phyloP scores from a whole-genome alignment of 1,140 invertebrate species.

The Sminthurinus signatus region DNA sequence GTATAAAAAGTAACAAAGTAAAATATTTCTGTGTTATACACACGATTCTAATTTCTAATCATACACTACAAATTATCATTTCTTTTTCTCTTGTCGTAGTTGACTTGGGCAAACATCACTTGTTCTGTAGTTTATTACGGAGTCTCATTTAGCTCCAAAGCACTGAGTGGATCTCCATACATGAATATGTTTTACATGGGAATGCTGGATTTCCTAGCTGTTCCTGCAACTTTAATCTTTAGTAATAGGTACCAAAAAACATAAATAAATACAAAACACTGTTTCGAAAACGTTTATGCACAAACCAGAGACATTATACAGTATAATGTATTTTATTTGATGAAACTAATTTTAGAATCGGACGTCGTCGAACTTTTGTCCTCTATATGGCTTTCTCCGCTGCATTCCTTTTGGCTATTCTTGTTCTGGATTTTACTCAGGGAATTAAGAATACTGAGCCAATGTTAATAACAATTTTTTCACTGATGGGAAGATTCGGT shows the following conservation, averaged over 20 bases:
- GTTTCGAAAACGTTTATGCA: too few relatives aligned
- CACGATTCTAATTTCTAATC: too few relatives aligned
- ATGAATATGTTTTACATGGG: constrained; percentile 31
- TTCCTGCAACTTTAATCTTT: constrained; percentile 19
- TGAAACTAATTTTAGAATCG: too few relatives aligned
- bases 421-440: background rate
- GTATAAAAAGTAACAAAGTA: too few relatives aligned
- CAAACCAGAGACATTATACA: too few relatives aligned
- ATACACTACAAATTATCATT: too few relatives aligned
- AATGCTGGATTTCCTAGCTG: constrained; percentile 20
- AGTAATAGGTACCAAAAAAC: too few relatives aligned
- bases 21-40: too few relatives aligned
- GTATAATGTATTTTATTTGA: too few relatives aligned
- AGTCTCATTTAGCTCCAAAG: constrained; percentile 17
- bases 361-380: constrained; percentile 15
- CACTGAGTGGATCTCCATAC: constrained; percentile 18
- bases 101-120: constrained; percentile 15
- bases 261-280: too few relatives aligned
- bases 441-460: background rate
- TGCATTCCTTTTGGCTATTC: constrained; percentile 1
- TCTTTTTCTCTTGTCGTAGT: too few relatives aligned
- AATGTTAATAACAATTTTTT: background rate
- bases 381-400: constrained; percentile 1
- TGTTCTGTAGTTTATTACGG: constrained; percentile 26
- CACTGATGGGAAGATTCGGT: constrained; percentile 15